Evolutionary conservation across 1,140 invertebrate genomes (phyloP).

Genomic region (Philopotamus ludificatus): DNA sequence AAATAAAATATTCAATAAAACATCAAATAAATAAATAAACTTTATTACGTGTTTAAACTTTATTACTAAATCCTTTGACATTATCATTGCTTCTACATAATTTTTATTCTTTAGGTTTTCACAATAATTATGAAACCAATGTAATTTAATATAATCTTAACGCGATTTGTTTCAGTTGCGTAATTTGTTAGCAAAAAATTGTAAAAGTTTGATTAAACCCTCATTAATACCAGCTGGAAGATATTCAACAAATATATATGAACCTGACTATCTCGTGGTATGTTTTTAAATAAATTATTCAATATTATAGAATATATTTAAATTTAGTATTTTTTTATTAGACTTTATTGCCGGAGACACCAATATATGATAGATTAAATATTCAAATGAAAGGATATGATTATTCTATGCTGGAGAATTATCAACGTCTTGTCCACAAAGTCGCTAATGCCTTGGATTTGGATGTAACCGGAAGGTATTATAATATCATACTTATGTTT

Average conservation of each 20-base stretch:
- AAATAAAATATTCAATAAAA: too few relatives aligned
- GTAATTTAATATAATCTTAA: too few relatives aligned
- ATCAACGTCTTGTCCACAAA: slow-evolving; percentile 73
- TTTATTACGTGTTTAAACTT: too few relatives aligned
- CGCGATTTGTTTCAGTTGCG: background rate
- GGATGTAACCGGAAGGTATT: slow-evolving; percentile 72
- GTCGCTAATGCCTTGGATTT: slow-evolving; percentile 71
- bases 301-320: slow-evolving; percentile 12
- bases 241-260: slow-evolving; percentile 19
- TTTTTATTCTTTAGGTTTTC: too few relatives aligned
- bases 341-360: slow-evolving; percentile 58
- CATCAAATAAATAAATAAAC: too few relatives aligned
- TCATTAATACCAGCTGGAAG: background rate
- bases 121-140: too few relatives aligned
- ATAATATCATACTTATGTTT: slow-evolving; percentile 20
- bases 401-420: slow-evolving; percentile 77
- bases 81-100: too few relatives aligned
- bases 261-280: slow-evolving; percentile 28
- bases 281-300: slow-evolving; percentile 7
- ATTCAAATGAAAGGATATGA: slow-evolving; percentile 81
- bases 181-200: background rate
- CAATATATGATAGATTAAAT: slow-evolving; percentile 72
- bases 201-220: background rate
- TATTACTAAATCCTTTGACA: too few relatives aligned
- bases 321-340: slow-evolving; percentile 12